phyloP scores from a whole-genome alignment of 2,797 vertebrate species.

The Amazona ochrocephala region DNA sequence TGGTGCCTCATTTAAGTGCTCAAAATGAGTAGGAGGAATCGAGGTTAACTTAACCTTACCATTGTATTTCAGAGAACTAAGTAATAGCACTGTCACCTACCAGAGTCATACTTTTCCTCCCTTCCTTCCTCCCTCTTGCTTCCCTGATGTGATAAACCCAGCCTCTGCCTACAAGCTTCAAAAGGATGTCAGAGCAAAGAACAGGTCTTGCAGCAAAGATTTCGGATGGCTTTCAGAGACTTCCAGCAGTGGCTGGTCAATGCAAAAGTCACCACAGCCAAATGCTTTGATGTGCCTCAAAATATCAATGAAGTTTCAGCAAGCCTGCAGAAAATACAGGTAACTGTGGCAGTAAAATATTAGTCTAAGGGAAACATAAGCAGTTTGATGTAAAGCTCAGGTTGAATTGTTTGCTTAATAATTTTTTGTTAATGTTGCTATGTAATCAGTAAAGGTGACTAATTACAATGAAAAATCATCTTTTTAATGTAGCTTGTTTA shows the following conservation, averaged over 20 bases:
- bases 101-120: constrained; percentile 6
- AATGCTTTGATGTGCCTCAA: constrained; percentile 93
- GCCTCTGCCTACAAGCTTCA: constrained; percentile 91
- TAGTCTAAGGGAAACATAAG: neutral
- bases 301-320: constrained; percentile 86
- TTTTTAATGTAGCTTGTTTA: neutral
- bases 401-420: neutral
- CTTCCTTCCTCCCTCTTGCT: neutral
- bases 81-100: constrained; percentile 24
- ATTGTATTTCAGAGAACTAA: neutral
- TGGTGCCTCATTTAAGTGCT: constrained; percentile 1
- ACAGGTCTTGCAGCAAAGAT: constrained; percentile 91
- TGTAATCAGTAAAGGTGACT: neutral
- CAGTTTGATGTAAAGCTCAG: neutral
- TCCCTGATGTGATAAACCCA: constrained; percentile 64
- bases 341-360: constrained; percentile 56
- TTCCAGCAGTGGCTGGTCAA: constrained; percentile 97
- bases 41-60: neutral
- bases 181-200: constrained; percentile 93
- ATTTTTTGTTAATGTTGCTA: neutral
- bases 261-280: constrained; percentile 91
- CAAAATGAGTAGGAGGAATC: constrained; percentile 27
- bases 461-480: neutral
- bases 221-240: constrained; percentile 86
- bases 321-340: constrained; percentile 94